A percentile compares a stretch with the other conserved stretches of the same genome.
phyloP scores from a whole-genome alignment of 30 jellyfish, hydroid and myxozoan genomes.

The Turritopsis dohrnii region DNA sequence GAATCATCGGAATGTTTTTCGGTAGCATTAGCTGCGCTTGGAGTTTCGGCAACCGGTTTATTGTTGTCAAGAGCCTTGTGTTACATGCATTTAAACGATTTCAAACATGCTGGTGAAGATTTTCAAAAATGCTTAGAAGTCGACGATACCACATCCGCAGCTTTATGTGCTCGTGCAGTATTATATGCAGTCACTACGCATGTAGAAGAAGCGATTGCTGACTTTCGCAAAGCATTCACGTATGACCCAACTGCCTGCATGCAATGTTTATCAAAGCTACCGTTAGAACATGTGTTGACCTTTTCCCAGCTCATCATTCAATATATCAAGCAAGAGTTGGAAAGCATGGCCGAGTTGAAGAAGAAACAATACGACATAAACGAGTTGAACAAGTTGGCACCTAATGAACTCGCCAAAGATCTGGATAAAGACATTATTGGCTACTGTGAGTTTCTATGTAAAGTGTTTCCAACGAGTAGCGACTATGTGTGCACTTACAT shows the following conservation, averaged over 20 bases:
- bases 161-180: constrained; percentile 60
- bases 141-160: constrained; percentile 52
- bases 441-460: constrained; percentile 28
- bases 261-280: constrained; percentile 46
- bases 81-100: constrained; percentile 59
- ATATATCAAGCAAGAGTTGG: constrained; percentile 16
- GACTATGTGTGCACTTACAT: constrained; percentile 24
- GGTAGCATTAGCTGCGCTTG: constrained; percentile 58
- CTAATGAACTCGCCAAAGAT: background rate
- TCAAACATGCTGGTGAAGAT: constrained; percentile 54
- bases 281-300: constrained; percentile 41
- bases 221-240: constrained; percentile 28
- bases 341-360: background rate
- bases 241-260: constrained; percentile 41
- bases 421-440: background rate
- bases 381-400: background rate
- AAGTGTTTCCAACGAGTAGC: constrained; percentile 14
- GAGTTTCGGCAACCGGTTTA: constrained; percentile 66
- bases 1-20: constrained; percentile 77
- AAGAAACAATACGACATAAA: constrained; percentile 14
- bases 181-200: constrained; percentile 47
- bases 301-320: constrained; percentile 35
- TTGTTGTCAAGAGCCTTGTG: constrained; percentile 65
- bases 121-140: constrained; percentile 42
- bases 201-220: constrained; percentile 47